Evolutionary conservation across 1,140 invertebrate genomes (phyloP).

Genomic region (Ganaspis sp.): DNA sequence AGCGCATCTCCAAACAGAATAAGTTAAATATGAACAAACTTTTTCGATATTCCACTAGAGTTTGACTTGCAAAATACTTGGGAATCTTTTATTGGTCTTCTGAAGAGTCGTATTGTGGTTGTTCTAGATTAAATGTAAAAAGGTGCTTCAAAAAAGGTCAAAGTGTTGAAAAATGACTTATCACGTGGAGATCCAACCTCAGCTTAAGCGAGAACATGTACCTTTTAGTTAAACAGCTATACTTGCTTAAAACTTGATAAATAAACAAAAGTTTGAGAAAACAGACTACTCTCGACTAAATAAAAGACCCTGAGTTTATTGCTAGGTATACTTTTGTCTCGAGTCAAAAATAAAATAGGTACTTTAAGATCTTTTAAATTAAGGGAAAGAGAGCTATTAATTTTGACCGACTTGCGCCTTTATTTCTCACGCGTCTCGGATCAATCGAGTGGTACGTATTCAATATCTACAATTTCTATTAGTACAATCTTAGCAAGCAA

Average conservation of each 20-base stretch:
- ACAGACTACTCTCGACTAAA: conserved; percentile 57
- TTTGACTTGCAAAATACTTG: too few relatives aligned
- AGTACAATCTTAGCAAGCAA: conserved; percentile 59
- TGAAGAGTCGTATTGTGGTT: too few relatives aligned
- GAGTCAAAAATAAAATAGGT: conserved; percentile 35
- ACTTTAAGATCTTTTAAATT: conserved; percentile 47
- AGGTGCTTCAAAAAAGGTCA: conserved; percentile 9
- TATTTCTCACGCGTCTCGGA: conserved; percentile 77
- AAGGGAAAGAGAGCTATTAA: conserved; percentile 61
- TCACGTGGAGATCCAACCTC: conserved; percentile 63
- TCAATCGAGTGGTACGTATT: conserved; percentile 76
- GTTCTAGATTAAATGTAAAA: too few relatives aligned
- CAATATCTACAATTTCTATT: conserved; percentile 59
- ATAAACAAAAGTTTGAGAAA: conserved; percentile 65
- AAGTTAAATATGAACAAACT: too few relatives aligned
- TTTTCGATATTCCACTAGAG: too few relatives aligned
- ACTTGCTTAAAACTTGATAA: conserved; percentile 64
- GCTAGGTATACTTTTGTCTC: conserved; percentile 32
- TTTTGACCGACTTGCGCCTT: conserved; percentile 76
- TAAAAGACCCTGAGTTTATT: conserved; percentile 53
- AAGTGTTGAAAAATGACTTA: conserved; percentile 42
- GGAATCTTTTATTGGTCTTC: too few relatives aligned
- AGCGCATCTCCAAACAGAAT: too few relatives aligned
- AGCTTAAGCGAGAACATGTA: conserved; percentile 67
- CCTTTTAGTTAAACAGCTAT: conserved; percentile 63